Percentiles rank a stretch among this genome's conserved stretches.
These are phyloP conservation scores for Adrianichthys oophorus DNA, from an alignment of 2,797 vertebrate species.

Conservation along the genomic window DNA sequence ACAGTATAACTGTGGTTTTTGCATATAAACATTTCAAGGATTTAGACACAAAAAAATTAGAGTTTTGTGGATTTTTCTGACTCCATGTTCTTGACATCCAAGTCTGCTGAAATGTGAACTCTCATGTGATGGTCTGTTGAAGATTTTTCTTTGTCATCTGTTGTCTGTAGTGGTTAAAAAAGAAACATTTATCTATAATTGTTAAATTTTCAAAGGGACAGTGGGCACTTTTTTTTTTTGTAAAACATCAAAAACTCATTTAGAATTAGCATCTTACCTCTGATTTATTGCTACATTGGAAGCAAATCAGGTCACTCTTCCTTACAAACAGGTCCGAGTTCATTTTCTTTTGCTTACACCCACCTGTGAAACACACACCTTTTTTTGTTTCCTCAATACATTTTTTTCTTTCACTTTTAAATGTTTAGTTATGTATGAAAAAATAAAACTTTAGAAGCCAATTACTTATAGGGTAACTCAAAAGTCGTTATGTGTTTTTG, in stretches of 20 bases:
- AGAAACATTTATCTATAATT: constrained; percentile 4
- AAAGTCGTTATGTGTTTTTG: no score
- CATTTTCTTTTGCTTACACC: constrained; percentile 72
- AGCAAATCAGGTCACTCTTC: constrained; percentile 73
- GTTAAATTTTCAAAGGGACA: neutral
- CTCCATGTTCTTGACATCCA: constrained; percentile 41
- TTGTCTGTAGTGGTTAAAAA: constrained; percentile 47
- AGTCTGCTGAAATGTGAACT: constrained; percentile 50
- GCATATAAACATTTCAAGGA: neutral
- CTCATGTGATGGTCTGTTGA: constrained; percentile 37
- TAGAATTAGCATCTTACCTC: constrained; percentile 57
- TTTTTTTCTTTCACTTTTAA: neutral
- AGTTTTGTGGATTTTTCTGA: constrained; percentile 63
- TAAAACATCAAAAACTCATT: neutral
- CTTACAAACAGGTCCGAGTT: constrained; percentile 72
- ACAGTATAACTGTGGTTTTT: constrained; percentile 3
- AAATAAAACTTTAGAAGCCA: no score
- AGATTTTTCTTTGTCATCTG: constrained; percentile 49
- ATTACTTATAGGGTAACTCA: no score
- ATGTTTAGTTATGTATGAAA: neutral
- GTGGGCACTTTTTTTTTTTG: neutral
- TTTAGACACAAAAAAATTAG: constrained; percentile 36
- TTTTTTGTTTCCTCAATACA: neutral
- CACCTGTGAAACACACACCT: constrained; percentile 59
- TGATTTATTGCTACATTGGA: constrained; percentile 43